A percentile compares a stretch with the other conserved stretches of the same genome.
phyloP scores from a whole-genome alignment of 64 coral and sea anemone species.

The Astreopora myriophthalma region DNA sequence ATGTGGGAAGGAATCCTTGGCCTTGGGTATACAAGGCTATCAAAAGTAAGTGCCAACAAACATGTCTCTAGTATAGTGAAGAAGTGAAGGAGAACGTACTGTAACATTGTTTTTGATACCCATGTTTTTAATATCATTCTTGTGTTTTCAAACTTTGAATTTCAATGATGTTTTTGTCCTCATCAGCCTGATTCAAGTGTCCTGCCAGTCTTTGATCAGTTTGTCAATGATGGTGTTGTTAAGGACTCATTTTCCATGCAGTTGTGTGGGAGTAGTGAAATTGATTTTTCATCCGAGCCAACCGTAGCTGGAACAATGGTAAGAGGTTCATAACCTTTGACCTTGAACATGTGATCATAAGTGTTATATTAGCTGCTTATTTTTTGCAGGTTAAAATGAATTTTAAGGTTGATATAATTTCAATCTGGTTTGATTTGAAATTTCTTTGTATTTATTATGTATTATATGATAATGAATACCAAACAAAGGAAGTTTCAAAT shows the following conservation, averaged over 20 bases:
- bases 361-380: no score
- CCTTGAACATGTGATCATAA: no score
- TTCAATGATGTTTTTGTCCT: not conserved
- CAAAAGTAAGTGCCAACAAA: constrained; percentile 76
- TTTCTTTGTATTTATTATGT: no score
- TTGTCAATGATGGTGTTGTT: constrained; percentile 84
- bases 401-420: no score
- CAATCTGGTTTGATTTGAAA: no score
- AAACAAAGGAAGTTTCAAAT: no score
- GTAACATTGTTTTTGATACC: no score
- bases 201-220: constrained; percentile 95
- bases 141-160: not conserved
- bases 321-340: not conserved
- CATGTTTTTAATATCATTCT: no score
- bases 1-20: constrained; percentile 99
- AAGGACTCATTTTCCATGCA: constrained; percentile 98
- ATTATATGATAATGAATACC: no score
- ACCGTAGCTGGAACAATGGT: constrained; percentile 99
- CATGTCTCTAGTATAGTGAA: not conserved
- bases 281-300: constrained; percentile 95
- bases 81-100: no score
- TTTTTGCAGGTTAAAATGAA: no score
- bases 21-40: constrained; percentile 87
- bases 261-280: constrained; percentile 98
- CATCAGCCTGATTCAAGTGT: constrained; percentile 96